Conservation (phyloP, 2,797 vertebrate species). For the Myotis daubentonii region DNA sequence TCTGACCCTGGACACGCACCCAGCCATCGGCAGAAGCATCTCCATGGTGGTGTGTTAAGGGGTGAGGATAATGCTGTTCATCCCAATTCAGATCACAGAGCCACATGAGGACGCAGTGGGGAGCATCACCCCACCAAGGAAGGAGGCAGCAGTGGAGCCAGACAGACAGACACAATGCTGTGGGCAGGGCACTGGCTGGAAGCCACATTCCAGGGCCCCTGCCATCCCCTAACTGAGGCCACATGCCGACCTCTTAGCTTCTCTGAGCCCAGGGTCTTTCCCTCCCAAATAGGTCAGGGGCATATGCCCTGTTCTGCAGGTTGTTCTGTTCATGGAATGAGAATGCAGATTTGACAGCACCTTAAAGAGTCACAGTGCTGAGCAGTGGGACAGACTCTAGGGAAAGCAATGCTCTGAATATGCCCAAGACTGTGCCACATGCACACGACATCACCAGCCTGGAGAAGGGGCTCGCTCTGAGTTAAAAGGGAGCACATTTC, state of each 20-base stretch:
- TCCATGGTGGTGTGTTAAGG: not conserved
- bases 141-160: not conserved
- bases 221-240: not conserved
- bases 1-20: not conserved
- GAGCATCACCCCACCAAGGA: not conserved
- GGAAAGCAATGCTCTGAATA: rapidly evolving
- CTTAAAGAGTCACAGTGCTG: not conserved
- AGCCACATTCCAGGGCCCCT: not conserved
- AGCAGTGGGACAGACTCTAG: not conserved
- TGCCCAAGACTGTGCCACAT: rapidly evolving
- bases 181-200: not conserved
- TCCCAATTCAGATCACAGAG: not conserved
- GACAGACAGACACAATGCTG: rapidly evolving
- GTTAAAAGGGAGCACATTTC: not conserved
- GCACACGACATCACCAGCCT: not conserved
- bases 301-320: not conserved
- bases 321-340: not conserved
- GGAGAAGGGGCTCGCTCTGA: rapidly evolving
- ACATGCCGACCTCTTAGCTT: too few relatives aligned
- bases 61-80: rapidly evolving
- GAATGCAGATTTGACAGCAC: not conserved
- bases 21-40: not conserved
- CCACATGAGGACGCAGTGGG: rapidly evolving
- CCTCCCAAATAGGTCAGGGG: not conserved
- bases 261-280: not conserved